Conservation (phyloP, 1,140 invertebrate genomes). For the Drosophila orosa region DNA sequence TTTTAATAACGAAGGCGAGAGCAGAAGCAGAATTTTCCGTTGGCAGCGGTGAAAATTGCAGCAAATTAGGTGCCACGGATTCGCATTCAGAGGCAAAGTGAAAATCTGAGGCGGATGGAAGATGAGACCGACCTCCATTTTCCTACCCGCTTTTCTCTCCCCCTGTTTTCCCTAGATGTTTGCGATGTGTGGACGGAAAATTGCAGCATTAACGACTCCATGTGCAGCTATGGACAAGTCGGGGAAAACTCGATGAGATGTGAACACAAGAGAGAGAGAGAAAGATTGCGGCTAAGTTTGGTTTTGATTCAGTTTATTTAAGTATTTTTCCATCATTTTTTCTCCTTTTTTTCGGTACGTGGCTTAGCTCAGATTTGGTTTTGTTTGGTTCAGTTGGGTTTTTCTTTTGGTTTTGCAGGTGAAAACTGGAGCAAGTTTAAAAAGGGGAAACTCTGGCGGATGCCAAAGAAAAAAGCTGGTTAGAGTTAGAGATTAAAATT, state of each 20-base stretch:
- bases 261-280: conserved; percentile 13
- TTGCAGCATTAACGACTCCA: conserved; percentile 64
- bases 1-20: conserved; percentile 61
- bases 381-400: conserved; percentile 22
- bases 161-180: conserved; percentile 16
- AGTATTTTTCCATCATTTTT: conserved; percentile 11
- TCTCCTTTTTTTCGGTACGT: conserved; percentile 17
- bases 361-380: conserved; percentile 31
- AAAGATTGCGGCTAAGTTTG: conserved; percentile 55
- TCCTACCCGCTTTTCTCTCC: conserved; percentile 10
- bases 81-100: conserved; percentile 24
- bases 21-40: conserved; percentile 44
- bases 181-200: conserved; percentile 52
- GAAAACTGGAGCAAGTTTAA: conserved; percentile 46
- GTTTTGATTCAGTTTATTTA: conserved; percentile 52
- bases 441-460: conserved; percentile 32
- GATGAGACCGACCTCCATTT: conserved; percentile 36
- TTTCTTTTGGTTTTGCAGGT: conserved; percentile 30
- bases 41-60: conserved; percentile 70
- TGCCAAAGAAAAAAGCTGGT: conserved; percentile 1
- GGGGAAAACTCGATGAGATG: conserved; percentile 28
- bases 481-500: conserved; percentile 1
- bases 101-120: conserved; percentile 15
- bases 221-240: conserved; percentile 50
- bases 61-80: conserved; percentile 70